Evolutionary conservation across 2,888 invertebrate genomes (phyloP).

Genomic region (Acleris emargana): DNA sequence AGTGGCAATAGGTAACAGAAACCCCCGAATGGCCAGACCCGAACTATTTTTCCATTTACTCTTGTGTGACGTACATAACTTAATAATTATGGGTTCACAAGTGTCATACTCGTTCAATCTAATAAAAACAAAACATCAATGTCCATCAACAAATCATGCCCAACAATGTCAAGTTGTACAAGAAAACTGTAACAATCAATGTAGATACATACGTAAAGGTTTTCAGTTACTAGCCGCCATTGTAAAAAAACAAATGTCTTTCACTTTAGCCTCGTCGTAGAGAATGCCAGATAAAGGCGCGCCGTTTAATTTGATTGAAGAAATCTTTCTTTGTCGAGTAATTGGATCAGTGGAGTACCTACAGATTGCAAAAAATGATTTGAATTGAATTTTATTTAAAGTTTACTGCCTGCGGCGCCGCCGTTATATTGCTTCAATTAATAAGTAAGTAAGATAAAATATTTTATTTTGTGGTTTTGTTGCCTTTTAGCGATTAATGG

Average conservation of each 20-base stretch:
- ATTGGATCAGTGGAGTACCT: conserved; percentile 31
- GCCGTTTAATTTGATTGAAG: conserved; percentile 35
- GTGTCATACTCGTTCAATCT: too few species aligned
- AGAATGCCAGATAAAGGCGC: conserved; percentile 28
- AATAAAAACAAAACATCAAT: too few species aligned
- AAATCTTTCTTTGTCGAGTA: conserved; percentile 36
- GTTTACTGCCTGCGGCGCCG: neutral
- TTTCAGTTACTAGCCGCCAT: conserved; percentile 15
- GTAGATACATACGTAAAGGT: neutral
- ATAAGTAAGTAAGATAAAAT: neutral
- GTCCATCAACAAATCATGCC: too few species aligned
- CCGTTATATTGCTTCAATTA: conserved; percentile 7
- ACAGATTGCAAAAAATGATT: conserved; percentile 27
- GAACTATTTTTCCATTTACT: too few species aligned
- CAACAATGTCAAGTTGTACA: too few species aligned
- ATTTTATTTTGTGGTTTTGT: neutral
- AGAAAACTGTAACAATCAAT: neutral
- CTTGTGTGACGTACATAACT: too few species aligned
- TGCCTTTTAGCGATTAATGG: too few species aligned
- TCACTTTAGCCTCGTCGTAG: conserved; percentile 12
- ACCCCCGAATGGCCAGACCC: too few species aligned
- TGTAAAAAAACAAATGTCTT: conserved; percentile 27
- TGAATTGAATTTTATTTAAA: conserved; percentile 25
- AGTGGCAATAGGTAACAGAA: too few species aligned
- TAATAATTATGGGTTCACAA: too few species aligned